Evolutionary conservation across 2,797 vertebrate species (phyloP), one percentile per base, ranked within the genome.

Genomic region (Aphelocoma californica): DNA sequence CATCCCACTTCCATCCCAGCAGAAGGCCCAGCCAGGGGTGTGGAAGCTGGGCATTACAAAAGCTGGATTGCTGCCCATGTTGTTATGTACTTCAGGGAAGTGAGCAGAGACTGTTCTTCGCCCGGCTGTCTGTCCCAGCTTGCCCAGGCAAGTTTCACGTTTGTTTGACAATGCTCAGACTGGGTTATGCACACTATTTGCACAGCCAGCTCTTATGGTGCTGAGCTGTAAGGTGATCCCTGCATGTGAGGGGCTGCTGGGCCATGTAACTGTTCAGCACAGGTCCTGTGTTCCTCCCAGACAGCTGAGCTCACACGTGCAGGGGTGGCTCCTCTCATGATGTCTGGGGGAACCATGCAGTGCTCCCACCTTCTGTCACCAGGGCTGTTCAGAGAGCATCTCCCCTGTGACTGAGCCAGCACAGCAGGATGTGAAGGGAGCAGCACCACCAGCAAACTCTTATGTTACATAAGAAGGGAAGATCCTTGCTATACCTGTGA

Each of bases 311-410:
- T 73, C 29, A 28, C 8, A 2, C 2, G n/a, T 5, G 58, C 56
- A 38, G 64, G 70, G 38, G 1, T 24, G 57, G 38, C 38, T 71
- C 8, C 64, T 50, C 54, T 48, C 3, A 0, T 4, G 29, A 7
- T 2, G 8, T 45, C 14, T 14, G 8, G 18, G 13, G 53, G 25
- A 57, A 3, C 47, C 6, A 0, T 12, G 56, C 18, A 0, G 62
- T 45, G 12, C 45, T 83, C 25, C 36, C 47, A 10, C 9, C 9
- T 13, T 5, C 24, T 40, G 28, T 15, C 42, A 15, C 34, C 45
- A 47, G 34, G 40, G 61, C 40, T 6, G 2, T 5, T 17, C 21
- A 44, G 17, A 48, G 62, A 71, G 9, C 44, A 32, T 25, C 34
- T 85, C 21, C 53, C 34, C 54, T 36, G 83, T 2, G 25, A 2